Percentiles rank a stretch among this genome's conserved stretches.
Conservation (phyloP, 2,113 vertebrate species). For the Rhabdornis inornatus region DNA sequence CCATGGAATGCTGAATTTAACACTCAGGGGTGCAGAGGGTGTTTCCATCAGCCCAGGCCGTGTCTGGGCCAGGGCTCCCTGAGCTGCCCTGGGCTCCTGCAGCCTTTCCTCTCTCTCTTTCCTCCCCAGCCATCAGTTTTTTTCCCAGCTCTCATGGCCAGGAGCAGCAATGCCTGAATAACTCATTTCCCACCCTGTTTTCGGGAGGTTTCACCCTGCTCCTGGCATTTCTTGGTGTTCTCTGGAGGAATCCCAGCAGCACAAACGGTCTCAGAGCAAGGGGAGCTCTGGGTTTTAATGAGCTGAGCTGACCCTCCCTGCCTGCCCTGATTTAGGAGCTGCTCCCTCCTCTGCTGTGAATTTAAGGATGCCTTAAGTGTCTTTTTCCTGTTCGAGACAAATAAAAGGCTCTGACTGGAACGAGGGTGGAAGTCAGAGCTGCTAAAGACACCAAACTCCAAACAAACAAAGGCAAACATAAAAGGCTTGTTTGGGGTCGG, state of each 20-base stretch:
- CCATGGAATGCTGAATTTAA: accelerated
- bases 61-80: too few relatives aligned
- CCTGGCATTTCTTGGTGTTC: not conserved
- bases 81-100: too few relatives aligned
- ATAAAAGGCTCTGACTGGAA: not conserved
- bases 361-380: not conserved
- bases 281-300: not conserved
- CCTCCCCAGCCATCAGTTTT: accelerated
- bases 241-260: not conserved
- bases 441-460: not conserved
- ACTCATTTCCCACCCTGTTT: not conserved
- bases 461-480: not conserved
- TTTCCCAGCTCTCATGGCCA: not conserved
- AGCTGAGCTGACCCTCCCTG: not conserved
- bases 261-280: not conserved
- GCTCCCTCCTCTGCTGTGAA: not conserved
- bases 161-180: not conserved
- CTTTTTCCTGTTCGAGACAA: not conserved
- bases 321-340: not conserved
- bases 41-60: accelerated
- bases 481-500: not conserved
- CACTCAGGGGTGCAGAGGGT: accelerated
- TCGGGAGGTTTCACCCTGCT: not conserved
- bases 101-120: accelerated
- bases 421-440: not conserved